These are phyloP conservation scores for Suillia variegata DNA, from an alignment of 2,888 invertebrate genomes.

Conservation along the genomic window DNA sequence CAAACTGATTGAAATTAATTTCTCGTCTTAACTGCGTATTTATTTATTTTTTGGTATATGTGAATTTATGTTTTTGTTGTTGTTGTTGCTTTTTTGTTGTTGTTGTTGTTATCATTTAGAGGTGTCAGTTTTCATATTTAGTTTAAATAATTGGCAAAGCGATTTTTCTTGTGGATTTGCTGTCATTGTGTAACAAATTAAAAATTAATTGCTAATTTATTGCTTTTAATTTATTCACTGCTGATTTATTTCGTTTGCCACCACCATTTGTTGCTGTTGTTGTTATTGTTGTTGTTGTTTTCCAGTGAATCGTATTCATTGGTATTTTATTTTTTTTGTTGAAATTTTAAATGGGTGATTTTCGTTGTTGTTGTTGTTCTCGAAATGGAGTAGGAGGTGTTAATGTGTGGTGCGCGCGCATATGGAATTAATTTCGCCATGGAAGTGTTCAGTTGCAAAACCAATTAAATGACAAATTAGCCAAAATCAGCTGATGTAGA, in stretches of 20 bases:
- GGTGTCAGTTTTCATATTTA: slow-evolving; percentile 32
- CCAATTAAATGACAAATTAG: no score
- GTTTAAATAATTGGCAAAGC: slow-evolving; percentile 30
- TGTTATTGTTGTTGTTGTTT: not conserved
- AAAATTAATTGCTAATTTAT: slow-evolving; percentile 56
- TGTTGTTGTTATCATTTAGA: slow-evolving; percentile 23
- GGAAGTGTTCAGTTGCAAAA: no score
- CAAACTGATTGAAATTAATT: no score
- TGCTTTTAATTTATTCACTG: slow-evolving; percentile 53
- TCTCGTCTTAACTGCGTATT: not conserved
- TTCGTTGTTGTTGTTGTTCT: no score
- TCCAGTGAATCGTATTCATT: not conserved
- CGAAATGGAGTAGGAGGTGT: no score
- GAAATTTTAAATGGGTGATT: no score
- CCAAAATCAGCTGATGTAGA: no score
- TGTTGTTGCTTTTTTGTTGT: not conserved
- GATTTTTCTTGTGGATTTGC: slow-evolving; percentile 13
- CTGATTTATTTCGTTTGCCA: slow-evolving; percentile 52
- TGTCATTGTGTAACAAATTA: slow-evolving; percentile 43
- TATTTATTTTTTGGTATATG: not conserved
- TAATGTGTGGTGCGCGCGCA: no score
- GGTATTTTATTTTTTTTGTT: no score
- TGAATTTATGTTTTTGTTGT: not conserved
- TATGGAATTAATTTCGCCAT: no score
- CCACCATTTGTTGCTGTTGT: slow-evolving; percentile 7